A percentile compares a stretch with the other conserved stretches of the same genome.
These are phyloP conservation scores for Margarornis squamiger DNA, from an alignment of 2,797 vertebrate genomes.

Conservation along the genomic window DNA sequence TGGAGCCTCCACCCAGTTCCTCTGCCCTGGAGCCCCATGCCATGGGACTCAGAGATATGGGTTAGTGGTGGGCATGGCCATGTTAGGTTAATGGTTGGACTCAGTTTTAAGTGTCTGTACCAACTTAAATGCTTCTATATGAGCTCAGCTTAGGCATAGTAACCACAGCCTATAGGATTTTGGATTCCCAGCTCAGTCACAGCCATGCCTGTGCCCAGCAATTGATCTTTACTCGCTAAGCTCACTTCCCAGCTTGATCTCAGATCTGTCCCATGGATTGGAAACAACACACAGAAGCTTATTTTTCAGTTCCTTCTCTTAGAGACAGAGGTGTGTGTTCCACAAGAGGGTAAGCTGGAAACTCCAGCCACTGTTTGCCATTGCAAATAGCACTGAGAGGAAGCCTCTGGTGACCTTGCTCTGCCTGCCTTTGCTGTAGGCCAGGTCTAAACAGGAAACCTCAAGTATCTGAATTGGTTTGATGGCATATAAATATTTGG, in stretches of 20 bases:
- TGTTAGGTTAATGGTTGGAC: background rate
- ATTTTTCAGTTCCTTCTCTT: background rate
- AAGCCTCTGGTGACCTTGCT: background rate
- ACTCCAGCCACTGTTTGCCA: background rate
- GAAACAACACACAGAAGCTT: background rate
- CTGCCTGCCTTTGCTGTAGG: background rate
- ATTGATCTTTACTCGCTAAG: background rate
- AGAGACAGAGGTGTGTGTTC: background rate
- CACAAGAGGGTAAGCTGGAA: background rate
- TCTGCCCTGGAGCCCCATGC: background rate
- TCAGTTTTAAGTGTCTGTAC: background rate
- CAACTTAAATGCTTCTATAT: background rate
- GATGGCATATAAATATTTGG: background rate
- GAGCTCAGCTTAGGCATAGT: background rate
- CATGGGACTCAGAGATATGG: background rate
- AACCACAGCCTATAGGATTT: background rate
- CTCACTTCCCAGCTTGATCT: background rate
- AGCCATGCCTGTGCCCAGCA: background rate
- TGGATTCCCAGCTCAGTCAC: background rate
- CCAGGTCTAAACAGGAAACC: background rate
- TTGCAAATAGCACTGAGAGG: background rate
- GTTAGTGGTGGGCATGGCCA: background rate
- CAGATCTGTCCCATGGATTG: background rate
- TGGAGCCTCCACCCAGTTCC: background rate
- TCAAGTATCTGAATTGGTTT: background rate